Base-by-base conservation (phyloP, 2,888 invertebrate species). In the Stenotaenia linearis region DNA sequence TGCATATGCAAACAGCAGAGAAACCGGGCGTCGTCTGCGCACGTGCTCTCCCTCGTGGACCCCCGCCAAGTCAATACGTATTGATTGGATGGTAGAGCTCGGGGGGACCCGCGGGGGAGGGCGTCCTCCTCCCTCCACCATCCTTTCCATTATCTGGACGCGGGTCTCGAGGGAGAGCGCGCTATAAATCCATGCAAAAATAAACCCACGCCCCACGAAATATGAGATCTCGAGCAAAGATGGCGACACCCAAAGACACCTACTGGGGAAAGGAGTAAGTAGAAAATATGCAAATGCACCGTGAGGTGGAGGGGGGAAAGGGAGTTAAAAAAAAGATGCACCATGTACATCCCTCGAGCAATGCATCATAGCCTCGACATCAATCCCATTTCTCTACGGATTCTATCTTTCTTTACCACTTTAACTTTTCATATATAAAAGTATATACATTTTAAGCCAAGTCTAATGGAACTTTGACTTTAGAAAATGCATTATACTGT, bases 131-230 rank as follows among this genome's bases (percentile, higher is more conserved):
- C 28, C 78, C 78, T 32, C 30, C 78, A n/a, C 78, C 56, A 28
- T 78, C 78, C 78, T 78, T 78, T 78, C 78, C 78, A 78, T 78
- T 78, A 78, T 78, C 78, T 78, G 56, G 78, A 69, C 61, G 78
- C 78, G 56, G 28, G 61, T 61, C 78, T 56, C 78, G 23, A 9
- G 78, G 61, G 78, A 69, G 32, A 18, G 78, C 61, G 28, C 30
- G 78, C 78, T 56, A 78, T 78, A 78, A 78, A 78, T 78, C 78
- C 78, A 78, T 78, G 78, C 78, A 78, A 78, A 78, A 78, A 78
- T 78, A 78, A 78, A 78, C 78, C 78, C 37, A 56, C 56, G 78
- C 35, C 45, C 30, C 78, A 56, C 56, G 78, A 78, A 78, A 78
- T 78, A 78, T 78, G 78, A 78, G 78, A 56, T 50, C 56, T 78